phyloP scores from a whole-genome alignment of 2,797 vertebrate species.

The Parauchenoglanis punctatus region DNA sequence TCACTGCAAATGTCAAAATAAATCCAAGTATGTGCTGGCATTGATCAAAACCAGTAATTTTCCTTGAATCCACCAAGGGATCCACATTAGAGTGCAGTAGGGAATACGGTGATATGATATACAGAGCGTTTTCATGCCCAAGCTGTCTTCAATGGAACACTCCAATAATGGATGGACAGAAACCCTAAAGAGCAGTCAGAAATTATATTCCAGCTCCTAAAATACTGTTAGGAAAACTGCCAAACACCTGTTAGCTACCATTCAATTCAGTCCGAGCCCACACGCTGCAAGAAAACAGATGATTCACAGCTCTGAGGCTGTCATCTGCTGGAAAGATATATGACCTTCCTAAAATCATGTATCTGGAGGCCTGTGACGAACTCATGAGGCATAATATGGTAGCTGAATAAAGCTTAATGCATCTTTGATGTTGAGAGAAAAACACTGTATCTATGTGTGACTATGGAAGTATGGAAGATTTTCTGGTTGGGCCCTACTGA shows the following conservation, averaged over 20 bases:
- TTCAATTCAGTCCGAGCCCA: slow-evolving; percentile 2
- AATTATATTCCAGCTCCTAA: slow-evolving; percentile 19
- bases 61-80: slow-evolving; percentile 18
- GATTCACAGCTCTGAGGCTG: slow-evolving; percentile 16
- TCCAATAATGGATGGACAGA: neutral
- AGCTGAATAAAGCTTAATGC: neutral
- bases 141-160: neutral
- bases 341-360: neutral
- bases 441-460: neutral
- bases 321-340: neutral
- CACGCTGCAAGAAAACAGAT: slow-evolving; percentile 3
- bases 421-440: neutral
- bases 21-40: slow-evolving; percentile 13
- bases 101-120: neutral
- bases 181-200: neutral
- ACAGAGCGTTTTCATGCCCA: neutral
- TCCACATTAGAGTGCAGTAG: neutral
- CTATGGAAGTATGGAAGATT: neutral
- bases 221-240: slow-evolving; percentile 8
- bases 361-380: neutral
- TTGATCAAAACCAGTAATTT: slow-evolving; percentile 22
- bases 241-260: slow-evolving; percentile 14
- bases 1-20: slow-evolving; percentile 2
- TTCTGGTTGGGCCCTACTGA: neutral
- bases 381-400: neutral